A percentile compares a stretch with the other conserved stretches of the same genome.
Conservation (phyloP, 2,113 vertebrate genomes). For the Tragulus kanchil region DNA sequence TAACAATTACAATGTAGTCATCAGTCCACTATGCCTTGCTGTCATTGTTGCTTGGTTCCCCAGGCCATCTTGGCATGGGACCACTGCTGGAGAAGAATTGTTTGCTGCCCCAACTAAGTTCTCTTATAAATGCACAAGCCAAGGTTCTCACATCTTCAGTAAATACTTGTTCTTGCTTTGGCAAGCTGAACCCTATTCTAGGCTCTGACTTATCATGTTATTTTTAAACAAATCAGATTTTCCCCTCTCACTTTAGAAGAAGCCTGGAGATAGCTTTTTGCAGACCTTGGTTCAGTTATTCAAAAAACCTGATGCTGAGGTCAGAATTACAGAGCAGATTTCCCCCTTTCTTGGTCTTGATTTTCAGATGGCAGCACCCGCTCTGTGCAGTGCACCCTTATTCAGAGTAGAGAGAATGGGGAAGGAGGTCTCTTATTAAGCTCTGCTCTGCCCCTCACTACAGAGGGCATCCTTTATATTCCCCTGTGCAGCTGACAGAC, state of each 20-base stretch:
- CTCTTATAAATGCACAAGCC: background rate
- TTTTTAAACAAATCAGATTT: background rate
- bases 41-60: background rate
- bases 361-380: fast-evolving
- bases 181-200: background rate
- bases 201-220: background rate
- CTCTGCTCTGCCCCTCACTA: fast-evolving
- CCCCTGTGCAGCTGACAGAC: background rate
- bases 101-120: background rate
- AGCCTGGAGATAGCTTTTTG: background rate
- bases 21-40: too few relatives aligned
- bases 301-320: background rate
- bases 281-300: background rate
- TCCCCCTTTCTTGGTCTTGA: background rate
- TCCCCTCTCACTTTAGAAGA: background rate
- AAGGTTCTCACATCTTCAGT: background rate
- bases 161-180: background rate
- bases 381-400: background rate
- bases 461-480: background rate
- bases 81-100: background rate
- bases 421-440: background rate
- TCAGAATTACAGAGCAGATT: background rate
- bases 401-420: background rate
- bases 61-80: fast-evolving
- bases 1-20: background rate